These are phyloP conservation scores for Tanypteryx hageni DNA, from an alignment of 2,888 invertebrate species.

Conservation along the genomic window DNA sequence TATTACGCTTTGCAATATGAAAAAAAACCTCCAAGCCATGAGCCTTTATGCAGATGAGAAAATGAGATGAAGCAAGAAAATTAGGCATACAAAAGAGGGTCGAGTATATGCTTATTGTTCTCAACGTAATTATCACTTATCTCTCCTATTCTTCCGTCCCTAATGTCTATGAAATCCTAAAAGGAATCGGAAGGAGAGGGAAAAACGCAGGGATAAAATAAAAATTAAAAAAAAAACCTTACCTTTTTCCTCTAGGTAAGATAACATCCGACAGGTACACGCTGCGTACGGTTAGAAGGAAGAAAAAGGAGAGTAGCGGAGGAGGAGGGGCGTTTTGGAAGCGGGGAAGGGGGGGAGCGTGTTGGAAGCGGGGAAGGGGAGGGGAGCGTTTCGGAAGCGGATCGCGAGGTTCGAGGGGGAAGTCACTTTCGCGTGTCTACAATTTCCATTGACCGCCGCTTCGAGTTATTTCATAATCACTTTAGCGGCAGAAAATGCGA, in stretches of 20 bases:
- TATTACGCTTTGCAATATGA: too few species aligned
- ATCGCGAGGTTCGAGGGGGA: too few species aligned
- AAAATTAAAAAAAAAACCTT: background rate
- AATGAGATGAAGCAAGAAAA: too few species aligned
- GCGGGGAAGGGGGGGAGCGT: too few species aligned
- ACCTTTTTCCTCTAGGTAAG: background rate
- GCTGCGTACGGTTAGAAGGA: background rate
- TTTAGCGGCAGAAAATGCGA: background rate
- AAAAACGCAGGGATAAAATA: background rate
- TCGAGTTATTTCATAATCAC: slow-evolving; percentile 35
- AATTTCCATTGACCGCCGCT: slow-evolving; percentile 9
- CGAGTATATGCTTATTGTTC: too few species aligned
- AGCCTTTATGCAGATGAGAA: too few species aligned
- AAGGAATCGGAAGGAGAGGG: background rate
- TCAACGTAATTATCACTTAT: too few species aligned
- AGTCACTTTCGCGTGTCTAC: slow-evolving; percentile 15
- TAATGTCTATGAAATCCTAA: background rate
- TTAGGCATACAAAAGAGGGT: too few species aligned
- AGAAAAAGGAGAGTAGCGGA: background rate
- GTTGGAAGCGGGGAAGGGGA: too few species aligned
- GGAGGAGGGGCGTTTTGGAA: background rate
- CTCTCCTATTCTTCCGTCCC: too few species aligned
- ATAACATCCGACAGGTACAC: slow-evolving; percentile 28
- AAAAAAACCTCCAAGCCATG: too few species aligned
- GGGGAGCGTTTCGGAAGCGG: too few species aligned